Percentiles rank a stretch among this genome's conserved stretches.
These are phyloP conservation scores for Macrosteles quadrilineatus DNA, from an alignment of 1,140 invertebrate genomes.

Conservation along the genomic window DNA sequence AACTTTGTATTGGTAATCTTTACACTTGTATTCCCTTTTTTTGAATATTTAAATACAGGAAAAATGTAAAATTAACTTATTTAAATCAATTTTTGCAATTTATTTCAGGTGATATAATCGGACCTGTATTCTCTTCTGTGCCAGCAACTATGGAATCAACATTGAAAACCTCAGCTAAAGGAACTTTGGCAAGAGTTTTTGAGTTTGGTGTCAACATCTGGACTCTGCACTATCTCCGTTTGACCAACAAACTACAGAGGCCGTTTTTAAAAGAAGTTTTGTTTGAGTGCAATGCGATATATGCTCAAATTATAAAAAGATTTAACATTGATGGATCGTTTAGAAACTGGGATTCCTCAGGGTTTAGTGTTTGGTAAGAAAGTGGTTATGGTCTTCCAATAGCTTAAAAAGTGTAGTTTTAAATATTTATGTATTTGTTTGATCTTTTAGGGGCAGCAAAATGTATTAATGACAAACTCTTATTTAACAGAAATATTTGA, in stretches of 20 bases:
- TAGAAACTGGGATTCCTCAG: slow-evolving; percentile 51
- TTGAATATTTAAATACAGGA: too few relatives aligned
- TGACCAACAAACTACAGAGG: slow-evolving; percentile 57
- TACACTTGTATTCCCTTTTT: too few relatives aligned
- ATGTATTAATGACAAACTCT: too few relatives aligned
- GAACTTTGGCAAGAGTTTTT: slow-evolving; percentile 57
- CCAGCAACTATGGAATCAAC: slow-evolving; percentile 43
- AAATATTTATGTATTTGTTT: too few relatives aligned
- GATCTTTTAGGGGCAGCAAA: too few relatives aligned
- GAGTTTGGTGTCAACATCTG: slow-evolving; percentile 62
- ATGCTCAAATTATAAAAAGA: slow-evolving; percentile 51
- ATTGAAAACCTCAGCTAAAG: slow-evolving; percentile 47
- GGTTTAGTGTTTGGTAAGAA: slow-evolving; percentile 54
- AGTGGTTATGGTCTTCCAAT: slow-evolving; percentile 30
- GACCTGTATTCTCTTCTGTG: slow-evolving; percentile 49
- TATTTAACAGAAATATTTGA: too few relatives aligned
- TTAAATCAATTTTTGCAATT: too few relatives aligned
- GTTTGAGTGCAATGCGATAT: slow-evolving; percentile 53
- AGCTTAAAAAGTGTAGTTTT: too few relatives aligned
- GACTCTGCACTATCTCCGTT: slow-evolving; percentile 59
- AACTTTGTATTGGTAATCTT: too few relatives aligned
- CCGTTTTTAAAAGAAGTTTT: slow-evolving; percentile 47
- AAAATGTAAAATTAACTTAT: too few relatives aligned
- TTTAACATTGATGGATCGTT: slow-evolving; percentile 51
- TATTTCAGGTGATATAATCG: slow-evolving; percentile 59